Base-by-base conservation (phyloP, 2,113 vertebrate species). In the Galbula dea region DNA sequence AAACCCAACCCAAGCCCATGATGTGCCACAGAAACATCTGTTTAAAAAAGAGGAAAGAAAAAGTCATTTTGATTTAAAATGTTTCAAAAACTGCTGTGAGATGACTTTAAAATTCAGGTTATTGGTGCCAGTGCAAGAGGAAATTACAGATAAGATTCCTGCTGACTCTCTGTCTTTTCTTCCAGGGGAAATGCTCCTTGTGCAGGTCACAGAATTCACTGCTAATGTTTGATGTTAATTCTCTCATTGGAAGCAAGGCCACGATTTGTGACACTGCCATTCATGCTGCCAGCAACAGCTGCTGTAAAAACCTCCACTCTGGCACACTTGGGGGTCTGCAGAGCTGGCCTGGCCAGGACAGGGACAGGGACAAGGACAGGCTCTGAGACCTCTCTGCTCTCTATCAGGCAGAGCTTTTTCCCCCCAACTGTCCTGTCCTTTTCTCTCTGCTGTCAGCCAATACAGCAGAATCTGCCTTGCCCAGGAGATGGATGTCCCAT, bases 271-370 rank as follows among this genome's bases (percentile, higher is more conserved):
- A 7, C 34, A 8, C 2, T 29, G 52, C 15, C 41, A 43, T 43
- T 43, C 2, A 1, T 32, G 34, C 27, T 69, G 36, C 46, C 32
- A 34, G 48, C 19, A 21, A 37, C 65, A 74, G 73, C 72, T 77
- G 51, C 2, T 49, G 76, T 26, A 1, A 8, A 55, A 37, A 36
- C 6, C 48, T 59, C 19, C 0, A 0, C 41, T 32, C 17, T 11
- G 1, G 20, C 4, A 0, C 22, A 19, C 5, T 4, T 0, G 0
- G n/a, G 41, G 27, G 17, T 84, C 30, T 76, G 61, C 85, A 52
- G 3, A 69, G 9, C 41, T 43, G 41, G 41, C 41, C 19, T 62
- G 54, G 15, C 15, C 3, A 8, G 30, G 48, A 19, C 15, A 1
- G 15, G 54, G 37, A 4, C 6, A 10, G 5, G 62, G 43, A 7